Conservation (phyloP, 2,113 vertebrate genomes). For the Corythoichthys haematopterus region DNA sequence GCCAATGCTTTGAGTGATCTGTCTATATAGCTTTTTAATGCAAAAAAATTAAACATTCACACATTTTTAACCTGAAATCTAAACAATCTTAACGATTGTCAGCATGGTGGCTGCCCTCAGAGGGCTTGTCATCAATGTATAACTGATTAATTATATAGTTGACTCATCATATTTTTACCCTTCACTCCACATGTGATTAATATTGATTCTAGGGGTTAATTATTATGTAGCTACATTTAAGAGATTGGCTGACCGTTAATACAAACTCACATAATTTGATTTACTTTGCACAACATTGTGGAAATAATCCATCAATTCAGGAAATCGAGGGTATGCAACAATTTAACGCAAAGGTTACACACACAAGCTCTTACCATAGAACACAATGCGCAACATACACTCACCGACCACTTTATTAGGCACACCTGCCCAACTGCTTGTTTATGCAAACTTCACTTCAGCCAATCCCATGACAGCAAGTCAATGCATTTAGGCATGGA, state of each 20-base stretch:
- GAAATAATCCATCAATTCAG: no score
- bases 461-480: no score
- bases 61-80: not conserved
- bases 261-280: not conserved
- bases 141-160: not conserved
- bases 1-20: not conserved
- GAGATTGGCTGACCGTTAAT: no score
- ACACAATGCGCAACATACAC: no score
- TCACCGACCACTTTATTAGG: no score
- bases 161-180: not conserved
- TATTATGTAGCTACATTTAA: not conserved
- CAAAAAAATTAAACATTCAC: not conserved
- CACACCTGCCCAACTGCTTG: no score
- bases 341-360: no score
- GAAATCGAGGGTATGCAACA: no score
- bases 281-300: no score
- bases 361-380: no score
- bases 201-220: not conserved
- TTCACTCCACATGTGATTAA: not conserved
- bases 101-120: not conserved
- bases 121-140: not conserved
- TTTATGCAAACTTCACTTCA: no score
- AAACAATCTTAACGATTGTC: conserved; percentile 14
- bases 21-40: not conserved
- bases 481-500: no score